A percentile compares a stretch with the other conserved stretches of the same genome.
phyloP scores from a whole-genome alignment of 2,888 invertebrate species.

The Agrilus mali region DNA sequence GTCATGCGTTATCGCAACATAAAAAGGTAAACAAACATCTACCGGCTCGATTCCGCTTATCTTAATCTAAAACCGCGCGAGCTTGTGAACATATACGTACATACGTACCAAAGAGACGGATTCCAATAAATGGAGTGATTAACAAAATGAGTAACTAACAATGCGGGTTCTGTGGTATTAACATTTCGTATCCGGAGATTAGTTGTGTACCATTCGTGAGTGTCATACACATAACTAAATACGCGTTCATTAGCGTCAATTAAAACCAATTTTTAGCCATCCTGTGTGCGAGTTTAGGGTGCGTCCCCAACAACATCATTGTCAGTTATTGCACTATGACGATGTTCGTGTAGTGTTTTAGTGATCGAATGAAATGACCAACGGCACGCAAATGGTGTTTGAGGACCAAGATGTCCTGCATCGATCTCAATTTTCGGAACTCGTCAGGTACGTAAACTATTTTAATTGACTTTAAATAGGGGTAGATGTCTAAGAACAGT shows the following conservation, averaged over 20 bases:
- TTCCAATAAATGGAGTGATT: conserved; percentile 14
- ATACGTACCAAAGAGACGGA: neutral
- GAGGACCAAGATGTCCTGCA: too few relatives aligned
- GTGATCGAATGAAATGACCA: too few relatives aligned
- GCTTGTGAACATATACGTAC: too few relatives aligned
- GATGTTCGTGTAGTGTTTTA: neutral
- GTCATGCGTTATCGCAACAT: too few relatives aligned
- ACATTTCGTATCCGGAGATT: neutral
- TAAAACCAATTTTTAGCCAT: conserved; percentile 34
- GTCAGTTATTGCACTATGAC: neutral
- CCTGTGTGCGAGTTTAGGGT: conserved; percentile 21
- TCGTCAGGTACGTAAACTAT: too few relatives aligned
- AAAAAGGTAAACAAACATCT: too few relatives aligned
- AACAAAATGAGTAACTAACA: conserved; percentile 12
- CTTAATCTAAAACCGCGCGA: too few relatives aligned
- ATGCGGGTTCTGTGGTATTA: conserved; percentile 10
- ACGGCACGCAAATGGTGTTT: too few relatives aligned
- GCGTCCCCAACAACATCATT: conserved; percentile 11
- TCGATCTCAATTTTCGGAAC: too few relatives aligned
- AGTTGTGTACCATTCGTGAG: neutral
- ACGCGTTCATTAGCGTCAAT: conserved; percentile 25
- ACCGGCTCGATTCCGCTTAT: too few relatives aligned
- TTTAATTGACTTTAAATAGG: too few relatives aligned
- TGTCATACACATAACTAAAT: conserved; percentile 4
- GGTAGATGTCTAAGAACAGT: too few relatives aligned